Base-by-base conservation (phyloP, 2,113 vertebrate genomes). In the Hydrochoerus hydrochaeris region DNA sequence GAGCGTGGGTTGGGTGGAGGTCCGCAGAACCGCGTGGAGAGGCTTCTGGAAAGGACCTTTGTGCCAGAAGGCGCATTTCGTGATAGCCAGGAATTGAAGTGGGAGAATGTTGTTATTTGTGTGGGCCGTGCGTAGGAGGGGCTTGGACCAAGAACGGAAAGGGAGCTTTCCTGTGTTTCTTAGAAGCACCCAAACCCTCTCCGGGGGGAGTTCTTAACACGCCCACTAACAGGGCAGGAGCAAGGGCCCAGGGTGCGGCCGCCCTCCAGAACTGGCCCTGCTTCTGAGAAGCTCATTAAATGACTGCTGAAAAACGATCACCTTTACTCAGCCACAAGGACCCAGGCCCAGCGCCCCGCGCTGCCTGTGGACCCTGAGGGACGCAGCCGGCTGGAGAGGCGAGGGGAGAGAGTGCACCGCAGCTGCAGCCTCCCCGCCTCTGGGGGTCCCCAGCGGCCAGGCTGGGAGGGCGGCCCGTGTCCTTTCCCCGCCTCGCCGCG, bases 401-500 rank as follows among this genome's bases (percentile, higher is more conserved):
- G 49, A 52, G 6, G 6, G 49, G 14, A 54, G 52, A 54, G 52
- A 14, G 14, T 2, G 2, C 52, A 54, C 52, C 16, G 52, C 52
- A 2, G 12, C 52, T 4, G 52, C 2, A 14, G 52, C 52, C 14
- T 54, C 52, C 52, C 12, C 52, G 4, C 14, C 13, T 54, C 14
- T 54, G 13, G 14, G 52, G 12, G 52, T 14, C 7, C 52, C 52
- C 52, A 54, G 14, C 52, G 14, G 52, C 52, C 52, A 1, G 14
- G 52, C 16, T 24, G 22, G 22, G 12, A 67, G 10, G 11, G 4
- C 10, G 0, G 22, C 0, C 24, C 8, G 9, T 5, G 5, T 8
- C 3, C 24, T 95, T 98, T 95, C 85, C 35, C 95, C 96, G 98
- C 98, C 97, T 97, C 87, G 87, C 92, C 81, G 98, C 98, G 95